These are phyloP conservation scores for Paralichthys olivaceus DNA, from an alignment of 2,113 vertebrate species.

Conservation along the genomic window DNA sequence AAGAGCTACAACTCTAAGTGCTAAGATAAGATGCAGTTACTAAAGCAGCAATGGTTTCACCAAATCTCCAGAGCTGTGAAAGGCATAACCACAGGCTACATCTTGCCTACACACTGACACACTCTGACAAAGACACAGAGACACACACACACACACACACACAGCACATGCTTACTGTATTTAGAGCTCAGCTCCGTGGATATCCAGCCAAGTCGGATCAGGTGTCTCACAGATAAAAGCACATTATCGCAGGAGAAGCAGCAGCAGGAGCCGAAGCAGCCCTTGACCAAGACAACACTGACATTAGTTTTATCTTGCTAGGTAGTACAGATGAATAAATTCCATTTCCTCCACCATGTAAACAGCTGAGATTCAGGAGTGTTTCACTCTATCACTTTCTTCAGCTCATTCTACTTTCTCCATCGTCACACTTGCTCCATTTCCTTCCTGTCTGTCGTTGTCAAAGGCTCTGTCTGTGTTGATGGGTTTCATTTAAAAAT, in stretches of 20 bases:
- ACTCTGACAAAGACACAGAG: slow-evolving; percentile 52
- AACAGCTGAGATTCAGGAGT: slow-evolving; percentile 22
- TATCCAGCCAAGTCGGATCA: slow-evolving; percentile 60
- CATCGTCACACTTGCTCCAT: slow-evolving; percentile 28
- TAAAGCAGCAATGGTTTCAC: slow-evolving; percentile 4
- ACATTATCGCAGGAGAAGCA: slow-evolving; percentile 50
- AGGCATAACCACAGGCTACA: slow-evolving; percentile 10
- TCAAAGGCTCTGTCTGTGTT: slow-evolving; percentile 31
- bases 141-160: slow-evolving; percentile 39
- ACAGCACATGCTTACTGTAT: slow-evolving; percentile 72
- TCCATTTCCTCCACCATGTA: slow-evolving; percentile 52
- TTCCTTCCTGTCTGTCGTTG: slow-evolving; percentile 28
- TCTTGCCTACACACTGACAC: slow-evolving; percentile 31
- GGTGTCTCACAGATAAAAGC: slow-evolving; percentile 54
- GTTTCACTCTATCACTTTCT: slow-evolving; percentile 23
- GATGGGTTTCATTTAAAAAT: slow-evolving; percentile 54
- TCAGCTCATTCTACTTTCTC: slow-evolving; percentile 52
- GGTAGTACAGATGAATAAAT: slow-evolving; percentile 49
- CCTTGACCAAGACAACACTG: slow-evolving; percentile 30
- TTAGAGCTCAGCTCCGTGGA: slow-evolving; percentile 54
- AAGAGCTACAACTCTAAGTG: slow-evolving; percentile 29
- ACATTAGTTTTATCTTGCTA: slow-evolving; percentile 49
- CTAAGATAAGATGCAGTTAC: slow-evolving; percentile 19
- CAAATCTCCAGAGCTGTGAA: slow-evolving; percentile 25
- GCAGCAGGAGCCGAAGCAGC: slow-evolving; percentile 12